Conservation (phyloP, 2,888 invertebrate genomes). For the Agrochola circellaris region DNA sequence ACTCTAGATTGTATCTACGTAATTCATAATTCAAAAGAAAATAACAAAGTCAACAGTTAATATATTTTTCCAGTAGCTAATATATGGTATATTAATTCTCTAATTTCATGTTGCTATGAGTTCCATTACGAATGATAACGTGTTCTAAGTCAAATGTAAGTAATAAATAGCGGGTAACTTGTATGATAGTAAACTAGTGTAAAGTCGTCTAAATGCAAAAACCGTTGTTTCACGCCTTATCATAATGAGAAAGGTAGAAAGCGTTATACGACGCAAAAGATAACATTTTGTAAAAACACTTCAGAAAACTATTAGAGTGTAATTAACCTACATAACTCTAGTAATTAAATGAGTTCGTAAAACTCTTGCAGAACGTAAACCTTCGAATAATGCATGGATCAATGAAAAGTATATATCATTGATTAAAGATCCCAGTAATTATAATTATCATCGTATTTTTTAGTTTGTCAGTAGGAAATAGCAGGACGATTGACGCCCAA, state of each 20-base stretch:
- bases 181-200: slow-evolving; percentile 37
- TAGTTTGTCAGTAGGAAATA: too few relatives aligned
- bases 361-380: background rate
- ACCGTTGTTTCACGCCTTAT: slow-evolving; percentile 10
- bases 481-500: too few relatives aligned
- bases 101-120: background rate
- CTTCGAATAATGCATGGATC: background rate
- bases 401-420: background rate
- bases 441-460: too few relatives aligned
- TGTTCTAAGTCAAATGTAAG: background rate
- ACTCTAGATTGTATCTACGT: background rate
- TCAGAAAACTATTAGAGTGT: too few relatives aligned
- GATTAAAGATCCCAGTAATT: too few relatives aligned
- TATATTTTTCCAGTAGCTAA: background rate
- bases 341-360: background rate
- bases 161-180: background rate
- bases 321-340: background rate
- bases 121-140: slow-evolving; percentile 19
- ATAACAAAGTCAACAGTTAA: background rate
- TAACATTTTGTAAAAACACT: background rate
- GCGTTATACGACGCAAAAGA: background rate
- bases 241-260: background rate
- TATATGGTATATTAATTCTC: background rate
- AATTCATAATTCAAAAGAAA: background rate
- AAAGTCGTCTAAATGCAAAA: slow-evolving; percentile 30